Percentiles rank a stretch among this genome's conserved stretches.
These are phyloP conservation scores for Heliopora coerulea DNA, from an alignment of 92 coral and sea anemone species.

Conservation along the genomic window DNA sequence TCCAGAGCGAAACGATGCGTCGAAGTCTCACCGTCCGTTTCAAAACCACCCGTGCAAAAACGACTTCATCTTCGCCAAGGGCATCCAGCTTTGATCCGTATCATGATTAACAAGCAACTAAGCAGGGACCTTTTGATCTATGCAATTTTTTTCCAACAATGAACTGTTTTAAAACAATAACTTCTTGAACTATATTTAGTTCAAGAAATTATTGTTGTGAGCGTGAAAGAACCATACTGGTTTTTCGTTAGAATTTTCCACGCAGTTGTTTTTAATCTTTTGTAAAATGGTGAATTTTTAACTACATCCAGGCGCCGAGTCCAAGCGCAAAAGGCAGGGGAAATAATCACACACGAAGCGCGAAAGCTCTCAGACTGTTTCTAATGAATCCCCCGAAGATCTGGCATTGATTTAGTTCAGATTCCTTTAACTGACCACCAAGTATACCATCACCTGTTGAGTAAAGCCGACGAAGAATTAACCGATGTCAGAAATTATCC, in stretches of 20 bases:
- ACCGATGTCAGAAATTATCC: background rate
- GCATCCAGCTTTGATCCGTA: background rate
- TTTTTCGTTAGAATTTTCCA: too few species aligned
- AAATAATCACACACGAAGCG: background rate
- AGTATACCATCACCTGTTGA: background rate
- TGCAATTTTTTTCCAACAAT: background rate
- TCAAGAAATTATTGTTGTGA: too few species aligned
- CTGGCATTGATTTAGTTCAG: background rate
- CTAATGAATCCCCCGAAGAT: background rate
- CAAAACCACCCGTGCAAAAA: background rate
- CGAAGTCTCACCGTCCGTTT: constrained; percentile 2
- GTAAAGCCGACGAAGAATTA: background rate
- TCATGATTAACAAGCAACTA: background rate
- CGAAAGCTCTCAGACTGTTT: background rate
- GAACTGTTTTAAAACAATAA: background rate
- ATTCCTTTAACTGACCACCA: background rate
- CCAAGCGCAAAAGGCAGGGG: background rate
- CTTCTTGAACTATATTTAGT: too few species aligned
- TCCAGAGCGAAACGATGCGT: background rate
- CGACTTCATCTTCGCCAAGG: background rate
- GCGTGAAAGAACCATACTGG: too few species aligned
- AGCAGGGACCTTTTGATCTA: background rate
- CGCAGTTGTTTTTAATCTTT: background rate
- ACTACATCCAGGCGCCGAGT: background rate
- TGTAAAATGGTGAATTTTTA: background rate